Evolutionary conservation across 1,140 invertebrate genomes (phyloP).

Genomic region (Maconellicoccus hirsutus): DNA sequence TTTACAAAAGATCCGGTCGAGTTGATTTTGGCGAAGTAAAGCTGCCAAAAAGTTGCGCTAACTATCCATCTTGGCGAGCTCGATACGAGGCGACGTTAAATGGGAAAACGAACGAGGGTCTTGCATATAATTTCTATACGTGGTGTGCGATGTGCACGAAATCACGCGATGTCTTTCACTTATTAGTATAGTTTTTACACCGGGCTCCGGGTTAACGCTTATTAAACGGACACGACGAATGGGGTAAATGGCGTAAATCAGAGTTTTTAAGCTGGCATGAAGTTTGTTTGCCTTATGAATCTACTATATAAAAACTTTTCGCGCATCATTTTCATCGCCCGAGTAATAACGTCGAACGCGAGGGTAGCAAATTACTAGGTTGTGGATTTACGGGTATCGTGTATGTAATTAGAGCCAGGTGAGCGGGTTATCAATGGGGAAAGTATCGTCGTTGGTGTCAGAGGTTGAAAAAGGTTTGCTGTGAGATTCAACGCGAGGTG

Average conservation of each 20-base stretch:
- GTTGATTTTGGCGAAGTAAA: background rate
- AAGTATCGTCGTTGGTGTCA: too few species aligned
- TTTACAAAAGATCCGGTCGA: background rate
- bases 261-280: background rate
- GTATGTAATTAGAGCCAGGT: too few species aligned
- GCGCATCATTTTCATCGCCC: too few species aligned
- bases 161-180: background rate
- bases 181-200: background rate
- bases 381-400: too few species aligned
- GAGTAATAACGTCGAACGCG: too few species aligned
- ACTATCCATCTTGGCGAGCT: background rate
- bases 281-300: conserved; percentile 4
- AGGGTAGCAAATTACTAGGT: too few species aligned
- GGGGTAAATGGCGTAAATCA: background rate
- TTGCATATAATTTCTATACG: background rate
- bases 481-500: too few species aligned
- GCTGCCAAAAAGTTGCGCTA: background rate
- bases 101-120: background rate
- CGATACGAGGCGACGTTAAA: background rate
- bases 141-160: background rate
- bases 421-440: too few species aligned
- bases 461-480: too few species aligned
- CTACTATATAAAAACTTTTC: too few species aligned
- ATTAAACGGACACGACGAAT: background rate
- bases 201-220: background rate